These are phyloP conservation scores for Octonoba sinensis DNA, from an alignment of 2,888 invertebrate species.

Conservation along the genomic window DNA sequence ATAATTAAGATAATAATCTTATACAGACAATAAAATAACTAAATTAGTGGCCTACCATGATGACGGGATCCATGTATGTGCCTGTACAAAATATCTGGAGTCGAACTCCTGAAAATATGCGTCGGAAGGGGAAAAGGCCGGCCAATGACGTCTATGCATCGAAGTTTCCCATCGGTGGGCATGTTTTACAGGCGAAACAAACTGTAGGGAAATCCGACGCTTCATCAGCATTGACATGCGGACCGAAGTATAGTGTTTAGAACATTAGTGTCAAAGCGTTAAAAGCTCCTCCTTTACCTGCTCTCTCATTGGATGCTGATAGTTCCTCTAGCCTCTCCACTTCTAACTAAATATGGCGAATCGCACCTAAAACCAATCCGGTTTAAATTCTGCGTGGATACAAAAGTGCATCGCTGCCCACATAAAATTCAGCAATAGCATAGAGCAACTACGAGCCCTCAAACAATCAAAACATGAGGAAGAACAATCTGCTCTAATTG, in stretches of 20 bases:
- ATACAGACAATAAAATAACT: too few species aligned
- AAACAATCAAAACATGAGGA: neutral
- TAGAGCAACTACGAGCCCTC: too few species aligned
- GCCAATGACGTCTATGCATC: slow-evolving; percentile 50
- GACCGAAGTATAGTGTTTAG: neutral
- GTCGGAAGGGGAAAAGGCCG: slow-evolving; percentile 42
- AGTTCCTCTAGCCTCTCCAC: slow-evolving; percentile 11
- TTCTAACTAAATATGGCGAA: slow-evolving; percentile 50
- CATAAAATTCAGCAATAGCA: neutral
- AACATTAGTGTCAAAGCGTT: neutral
- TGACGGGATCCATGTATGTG: slow-evolving; percentile 37
- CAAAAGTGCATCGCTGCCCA: slow-evolving; percentile 30
- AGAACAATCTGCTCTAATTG: neutral
- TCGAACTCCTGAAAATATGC: slow-evolving; percentile 29
- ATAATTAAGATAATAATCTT: too few species aligned
- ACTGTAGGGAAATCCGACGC: neutral
- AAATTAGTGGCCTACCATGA: slow-evolving; percentile 31
- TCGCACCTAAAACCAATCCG: slow-evolving; percentile 61
- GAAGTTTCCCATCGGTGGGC: slow-evolving; percentile 47
- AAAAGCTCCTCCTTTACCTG: slow-evolving; percentile 23
- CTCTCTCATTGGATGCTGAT: slow-evolving; percentile 32
- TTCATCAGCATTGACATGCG: neutral
- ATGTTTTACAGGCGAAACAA: slow-evolving; percentile 24
- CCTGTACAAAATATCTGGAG: slow-evolving; percentile 33
- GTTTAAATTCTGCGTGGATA: slow-evolving; percentile 68